These are phyloP conservation scores for Nothobranchius furzeri DNA, from an alignment of 2,113 vertebrate genomes.

Conservation along the genomic window DNA sequence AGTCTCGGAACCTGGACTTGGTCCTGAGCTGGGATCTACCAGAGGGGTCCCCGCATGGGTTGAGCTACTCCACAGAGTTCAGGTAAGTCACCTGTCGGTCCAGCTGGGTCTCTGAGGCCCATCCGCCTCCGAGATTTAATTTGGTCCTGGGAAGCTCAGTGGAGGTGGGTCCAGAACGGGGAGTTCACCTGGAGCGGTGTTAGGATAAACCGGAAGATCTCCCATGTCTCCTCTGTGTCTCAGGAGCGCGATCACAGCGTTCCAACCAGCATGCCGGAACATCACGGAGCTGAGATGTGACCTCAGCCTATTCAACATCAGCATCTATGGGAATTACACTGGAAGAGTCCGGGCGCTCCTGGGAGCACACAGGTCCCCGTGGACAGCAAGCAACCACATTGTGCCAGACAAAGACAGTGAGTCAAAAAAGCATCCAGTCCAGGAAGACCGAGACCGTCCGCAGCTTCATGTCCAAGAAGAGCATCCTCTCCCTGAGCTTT, in stretches of 20 bases:
- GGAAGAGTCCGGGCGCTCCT: slow-evolving; percentile 42
- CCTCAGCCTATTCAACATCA: slow-evolving; percentile 14
- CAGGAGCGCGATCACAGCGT: accelerated
- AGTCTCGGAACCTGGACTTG: slow-evolving; percentile 66
- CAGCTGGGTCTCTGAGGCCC: background rate
- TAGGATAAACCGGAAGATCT: too few relatives aligned
- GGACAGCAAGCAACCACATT: slow-evolving; percentile 42
- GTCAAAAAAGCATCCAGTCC: slow-evolving; percentile 8
- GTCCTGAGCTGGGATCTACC: slow-evolving; percentile 64
- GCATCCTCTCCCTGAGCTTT: background rate
- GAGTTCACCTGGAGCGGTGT: too few relatives aligned
- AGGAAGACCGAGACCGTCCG: too few relatives aligned
- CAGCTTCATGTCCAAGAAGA: too few relatives aligned
- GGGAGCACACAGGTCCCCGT: slow-evolving; percentile 50
- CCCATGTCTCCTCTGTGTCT: slow-evolving; percentile 3
- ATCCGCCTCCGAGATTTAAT: too few relatives aligned
- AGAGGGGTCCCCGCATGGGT: background rate
- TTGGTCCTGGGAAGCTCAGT: too few relatives aligned
- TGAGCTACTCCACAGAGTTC: slow-evolving; percentile 50
- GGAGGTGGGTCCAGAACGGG: too few relatives aligned
- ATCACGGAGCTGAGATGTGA: slow-evolving; percentile 53
- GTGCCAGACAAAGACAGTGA: slow-evolving; percentile 60
- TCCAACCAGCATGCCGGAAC: slow-evolving; percentile 32
- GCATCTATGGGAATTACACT: slow-evolving; percentile 34
- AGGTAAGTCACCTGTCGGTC: slow-evolving; percentile 38